These are phyloP conservation scores for Chaetophractus vellerosus DNA, from an alignment of 2,797 vertebrate genomes.

Conservation along the genomic window DNA sequence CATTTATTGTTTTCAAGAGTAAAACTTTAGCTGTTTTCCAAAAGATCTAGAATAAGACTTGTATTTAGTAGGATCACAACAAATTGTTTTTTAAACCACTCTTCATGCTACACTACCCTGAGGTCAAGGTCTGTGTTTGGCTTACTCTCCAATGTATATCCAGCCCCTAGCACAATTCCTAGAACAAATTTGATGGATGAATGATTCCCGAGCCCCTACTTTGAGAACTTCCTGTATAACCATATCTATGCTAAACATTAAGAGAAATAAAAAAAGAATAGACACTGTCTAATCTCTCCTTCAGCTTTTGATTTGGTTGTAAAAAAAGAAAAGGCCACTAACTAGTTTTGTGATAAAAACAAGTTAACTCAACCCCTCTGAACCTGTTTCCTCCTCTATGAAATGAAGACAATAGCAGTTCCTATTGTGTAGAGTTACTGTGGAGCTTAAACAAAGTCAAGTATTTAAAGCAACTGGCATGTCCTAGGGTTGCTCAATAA, in stretches of 20 bases:
- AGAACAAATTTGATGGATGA: background rate
- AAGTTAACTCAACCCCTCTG: background rate
- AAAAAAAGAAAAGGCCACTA: background rate
- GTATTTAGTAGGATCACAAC: background rate
- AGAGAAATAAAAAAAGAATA: background rate
- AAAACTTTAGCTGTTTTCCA: slow-evolving; percentile 33
- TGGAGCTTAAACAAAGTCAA: background rate
- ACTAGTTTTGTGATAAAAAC: background rate
- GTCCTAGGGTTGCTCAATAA: slow-evolving; percentile 11
- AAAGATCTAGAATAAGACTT: slow-evolving; percentile 27
- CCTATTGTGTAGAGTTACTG: background rate
- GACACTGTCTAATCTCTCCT: background rate
- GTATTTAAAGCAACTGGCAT: slow-evolving; percentile 36
- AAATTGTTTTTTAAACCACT: background rate
- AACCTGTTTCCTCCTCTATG: background rate
- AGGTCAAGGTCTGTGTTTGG: background rate
- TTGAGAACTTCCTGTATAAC: background rate
- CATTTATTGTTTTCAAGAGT: background rate
- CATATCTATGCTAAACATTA: slow-evolving; percentile 26
- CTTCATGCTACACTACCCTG: background rate
- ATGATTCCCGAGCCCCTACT: background rate
- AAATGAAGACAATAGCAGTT: background rate
- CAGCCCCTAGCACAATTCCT: background rate
- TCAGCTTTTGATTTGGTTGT: background rate
- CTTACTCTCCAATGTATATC: background rate